These are phyloP conservation scores for Erpetoichthys calabaricus DNA, from an alignment of 2,797 vertebrate species.

Conservation along the genomic window DNA sequence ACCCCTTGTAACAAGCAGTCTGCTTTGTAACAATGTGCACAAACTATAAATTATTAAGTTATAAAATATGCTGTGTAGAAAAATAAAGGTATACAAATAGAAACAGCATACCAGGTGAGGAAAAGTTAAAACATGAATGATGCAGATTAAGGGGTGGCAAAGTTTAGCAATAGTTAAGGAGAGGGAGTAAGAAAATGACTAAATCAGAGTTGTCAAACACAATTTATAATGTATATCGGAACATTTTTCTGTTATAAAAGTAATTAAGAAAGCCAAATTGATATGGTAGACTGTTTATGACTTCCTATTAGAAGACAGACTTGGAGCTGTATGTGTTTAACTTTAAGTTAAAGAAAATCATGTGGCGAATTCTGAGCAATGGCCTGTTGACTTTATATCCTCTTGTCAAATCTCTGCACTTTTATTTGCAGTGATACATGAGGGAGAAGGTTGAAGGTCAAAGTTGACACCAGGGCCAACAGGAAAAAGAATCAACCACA, in stretches of 20 bases:
- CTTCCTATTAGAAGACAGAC: slow-evolving; percentile 50
- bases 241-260: slow-evolving; percentile 57
- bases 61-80: too few relatives aligned
- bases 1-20: too few relatives aligned
- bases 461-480: slow-evolving; percentile 76
- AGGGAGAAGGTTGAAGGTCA: slow-evolving; percentile 70
- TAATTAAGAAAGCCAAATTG: slow-evolving; percentile 73
- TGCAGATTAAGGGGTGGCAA: slow-evolving; percentile 48
- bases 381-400: slow-evolving; percentile 57
- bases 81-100: too few relatives aligned
- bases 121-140: too few relatives aligned
- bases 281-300: slow-evolving; percentile 60
- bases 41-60: too few relatives aligned
- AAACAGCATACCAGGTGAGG: too few relatives aligned
- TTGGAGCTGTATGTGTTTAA: slow-evolving; percentile 41
- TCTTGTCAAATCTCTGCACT: slow-evolving; percentile 55
- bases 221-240: slow-evolving; percentile 84
- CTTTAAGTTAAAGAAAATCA: slow-evolving; percentile 45
- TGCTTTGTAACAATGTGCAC: too few relatives aligned
- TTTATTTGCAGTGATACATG: slow-evolving; percentile 71
- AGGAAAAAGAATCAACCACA: slow-evolving; percentile 67
- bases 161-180: slow-evolving; percentile 84
- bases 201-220: slow-evolving; percentile 95
- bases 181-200: slow-evolving; percentile 81
- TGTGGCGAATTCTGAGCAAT: slow-evolving; percentile 45